Base-by-base conservation (phyloP, 2,888 invertebrate species). In the Chelonus formosanus region DNA sequence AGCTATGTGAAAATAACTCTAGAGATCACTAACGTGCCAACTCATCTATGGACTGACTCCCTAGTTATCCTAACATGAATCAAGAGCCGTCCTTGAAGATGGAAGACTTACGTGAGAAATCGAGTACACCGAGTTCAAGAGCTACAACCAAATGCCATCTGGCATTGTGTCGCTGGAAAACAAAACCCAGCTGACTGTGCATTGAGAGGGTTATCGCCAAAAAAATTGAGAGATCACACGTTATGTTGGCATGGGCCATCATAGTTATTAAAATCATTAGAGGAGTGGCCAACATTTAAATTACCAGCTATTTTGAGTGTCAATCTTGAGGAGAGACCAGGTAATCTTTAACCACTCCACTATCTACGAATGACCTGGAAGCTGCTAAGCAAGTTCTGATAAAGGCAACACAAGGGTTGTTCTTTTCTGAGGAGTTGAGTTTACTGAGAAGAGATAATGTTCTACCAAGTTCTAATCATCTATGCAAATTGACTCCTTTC, bases 111-210 rank as follows among this genome's bases (percentile, higher is more conserved):
- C 5, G 40, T n/a, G n/a, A n/a, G 40, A 40, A 40, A 40, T 5
- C 4, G 40, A 40, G 40, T 40, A 40, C 40, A 4, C 40, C n/a
- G n/a, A n/a, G n/a, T n/a, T n/a, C n/a, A n/a, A n/a, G n/a, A n/a
- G n/a, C n/a, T n/a, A n/a, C n/a, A 40, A 40, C 40, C 40, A 40
- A 40, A 40, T 5, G 40, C 40, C 40, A 40, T 40, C 5, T 40
- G 40, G 40, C 40, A 40, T 5, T 40, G 5, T 5, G 40, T 40
- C 4, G 4, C 40, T 5, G 40, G 40, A 40, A 40, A 45, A 48
- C 32, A 66, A 57, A 56, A 72, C 65, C 50, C 71, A n/a, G 66
- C 52, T 1, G 62, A 62, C 40, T 63, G 63, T 61, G 65, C 68
- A 54, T 66, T 56, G 8, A 50, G 62, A 3, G 66, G 57, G 36